phyloP scores from a whole-genome alignment of 1,140 invertebrate genomes.

The Drosophila pectinifera region DNA sequence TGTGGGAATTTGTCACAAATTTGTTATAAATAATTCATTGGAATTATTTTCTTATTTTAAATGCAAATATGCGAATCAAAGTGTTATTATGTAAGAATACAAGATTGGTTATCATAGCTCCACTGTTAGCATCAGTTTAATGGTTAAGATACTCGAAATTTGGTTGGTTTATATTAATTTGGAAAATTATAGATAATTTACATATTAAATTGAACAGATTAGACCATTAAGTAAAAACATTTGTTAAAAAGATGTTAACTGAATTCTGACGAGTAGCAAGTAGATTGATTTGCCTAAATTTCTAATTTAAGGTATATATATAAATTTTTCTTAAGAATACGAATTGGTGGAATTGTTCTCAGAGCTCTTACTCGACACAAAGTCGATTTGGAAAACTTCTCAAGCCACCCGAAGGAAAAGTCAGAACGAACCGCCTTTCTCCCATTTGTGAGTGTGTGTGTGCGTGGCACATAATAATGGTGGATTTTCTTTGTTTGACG shows the following conservation, averaged over 20 bases:
- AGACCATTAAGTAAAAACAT: not conserved
- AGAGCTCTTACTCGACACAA: no score
- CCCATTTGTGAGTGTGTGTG: conserved; percentile 38
- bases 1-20: no score
- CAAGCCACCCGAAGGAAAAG: conserved; percentile 23
- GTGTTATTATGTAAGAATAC: no score
- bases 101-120: not conserved
- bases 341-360: no score
- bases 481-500: conserved; percentile 84
- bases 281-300: not conserved
- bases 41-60: not conserved
- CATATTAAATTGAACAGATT: not conserved
- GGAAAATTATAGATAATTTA: not conserved
- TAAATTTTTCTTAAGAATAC: no score
- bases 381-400: conserved; percentile 27
- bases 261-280: not conserved
- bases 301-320: no score
- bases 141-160: not conserved
- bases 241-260: not conserved
- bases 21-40: no score
- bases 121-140: not conserved
- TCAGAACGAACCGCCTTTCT: conserved; percentile 25
- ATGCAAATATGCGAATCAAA: not conserved
- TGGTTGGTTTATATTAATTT: not conserved
- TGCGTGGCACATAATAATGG: conserved; percentile 84